Evolutionary conservation across 2,888 invertebrate genomes (phyloP), one percentile per base, ranked within the genome.

Genomic region (Tenthredo distinguenda): DNA sequence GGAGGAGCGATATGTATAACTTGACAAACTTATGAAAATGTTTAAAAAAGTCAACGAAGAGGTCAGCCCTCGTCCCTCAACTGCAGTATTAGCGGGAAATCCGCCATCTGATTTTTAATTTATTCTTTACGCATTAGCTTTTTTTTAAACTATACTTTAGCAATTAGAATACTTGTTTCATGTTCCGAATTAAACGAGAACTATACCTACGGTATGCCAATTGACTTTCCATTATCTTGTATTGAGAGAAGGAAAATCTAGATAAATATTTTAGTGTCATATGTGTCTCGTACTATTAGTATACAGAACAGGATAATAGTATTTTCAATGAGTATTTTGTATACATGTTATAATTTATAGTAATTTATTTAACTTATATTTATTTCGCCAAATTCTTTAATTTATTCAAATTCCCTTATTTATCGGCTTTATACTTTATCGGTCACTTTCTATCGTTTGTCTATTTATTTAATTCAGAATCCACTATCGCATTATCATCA

Each of bases 71-170:
- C 88, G 87, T 85, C 87, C 88, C 89, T 88, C 87, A 89, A 87
- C 91, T 68, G 68, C 68, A 90, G 90, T 91, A 91, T 89, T 91
- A 91, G 88, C 90, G 90, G 90, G 89, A 87, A 85, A 87, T 88
- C 88, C 88, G 89, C 90, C 89, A 87, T 90, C 88, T 89, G 89
- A 90, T 7, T 83, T 82, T 68, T 83, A 83, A 68, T 83, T 83
- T 83, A 62, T 50, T 62, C 26, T 84, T 79, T 68, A 76, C 15
- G 31, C 21, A 76, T 50, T 84, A 71, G 65, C 85, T n/a, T 62
- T 82, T 62, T 85, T 72, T 43, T 85, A 21, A 37, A 58, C 18
- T 31, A 21, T 86, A 26, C 12, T 85, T 85, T 12, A 84, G 40
- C 40, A 5, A 81, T 40, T 81, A 37, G 21, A 62, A 18, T 81